These are phyloP conservation scores for Protaetia brevitarsis DNA, from an alignment of 1,140 invertebrate genomes.

Conservation along the genomic window DNA sequence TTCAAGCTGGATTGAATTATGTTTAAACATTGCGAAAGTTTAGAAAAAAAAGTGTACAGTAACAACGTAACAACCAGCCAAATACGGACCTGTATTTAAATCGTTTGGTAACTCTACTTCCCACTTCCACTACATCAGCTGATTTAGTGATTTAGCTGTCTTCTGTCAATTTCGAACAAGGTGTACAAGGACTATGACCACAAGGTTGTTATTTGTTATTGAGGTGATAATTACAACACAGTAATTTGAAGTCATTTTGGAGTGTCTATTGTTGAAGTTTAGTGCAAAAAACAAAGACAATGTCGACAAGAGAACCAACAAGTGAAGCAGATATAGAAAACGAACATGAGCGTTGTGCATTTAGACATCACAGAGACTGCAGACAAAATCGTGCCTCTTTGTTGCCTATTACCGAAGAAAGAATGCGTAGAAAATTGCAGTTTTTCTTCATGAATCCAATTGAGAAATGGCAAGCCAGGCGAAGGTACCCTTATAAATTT, in stretches of 20 bases:
- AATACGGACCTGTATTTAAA: neutral
- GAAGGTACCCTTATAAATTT: conserved; percentile 94
- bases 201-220: too few relatives aligned
- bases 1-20: too few relatives aligned
- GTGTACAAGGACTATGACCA: too few relatives aligned
- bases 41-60: too few relatives aligned
- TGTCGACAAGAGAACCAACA: neutral
- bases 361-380: conserved; percentile 30
- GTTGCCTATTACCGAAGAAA: conserved; percentile 57
- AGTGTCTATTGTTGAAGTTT: neutral
- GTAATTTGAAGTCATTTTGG: too few relatives aligned
- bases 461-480: conserved; percentile 91
- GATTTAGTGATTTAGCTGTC: too few relatives aligned
- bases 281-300: neutral
- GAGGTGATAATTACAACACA: too few relatives aligned
- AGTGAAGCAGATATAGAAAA: neutral
- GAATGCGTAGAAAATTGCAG: conserved; percentile 79
- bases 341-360: conserved; percentile 27
- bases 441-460: conserved; percentile 99
- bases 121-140: neutral
- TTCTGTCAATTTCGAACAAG: too few relatives aligned
- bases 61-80: neutral
- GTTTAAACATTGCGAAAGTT: too few relatives aligned
- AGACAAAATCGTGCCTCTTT: conserved; percentile 23
- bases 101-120: neutral